Evolutionary conservation across 1,140 invertebrate genomes (phyloP).

Genomic region (Palaemon carinicauda): DNA sequence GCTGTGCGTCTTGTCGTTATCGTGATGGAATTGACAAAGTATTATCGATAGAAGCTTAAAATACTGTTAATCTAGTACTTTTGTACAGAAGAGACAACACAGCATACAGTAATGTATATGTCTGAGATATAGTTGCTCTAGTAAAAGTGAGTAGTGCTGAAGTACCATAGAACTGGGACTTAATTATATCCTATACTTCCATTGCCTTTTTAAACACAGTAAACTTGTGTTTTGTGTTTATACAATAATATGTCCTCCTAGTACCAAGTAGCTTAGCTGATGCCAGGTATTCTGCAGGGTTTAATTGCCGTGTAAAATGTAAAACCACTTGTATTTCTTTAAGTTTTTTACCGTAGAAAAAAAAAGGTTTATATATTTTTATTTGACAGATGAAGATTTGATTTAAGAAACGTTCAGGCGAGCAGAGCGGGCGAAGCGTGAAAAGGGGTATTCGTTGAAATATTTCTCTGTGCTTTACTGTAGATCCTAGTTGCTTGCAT

Average conservation of each 20-base stretch:
- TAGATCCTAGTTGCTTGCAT: constrained; percentile 32
- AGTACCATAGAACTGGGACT: constrained; percentile 5
- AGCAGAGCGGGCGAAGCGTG: background rate
- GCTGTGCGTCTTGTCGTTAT: background rate
- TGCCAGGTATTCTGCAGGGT: background rate
- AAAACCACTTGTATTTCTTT: background rate
- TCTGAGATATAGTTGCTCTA: constrained; percentile 13
- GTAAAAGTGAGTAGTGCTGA: constrained; percentile 24
- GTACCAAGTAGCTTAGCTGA: constrained; percentile 2
- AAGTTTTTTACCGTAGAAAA: constrained; percentile 2
- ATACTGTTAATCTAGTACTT: background rate
- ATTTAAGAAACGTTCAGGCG: background rate
- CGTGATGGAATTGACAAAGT: background rate
- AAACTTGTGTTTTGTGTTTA: constrained; percentile 19
- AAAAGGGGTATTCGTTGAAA: background rate
- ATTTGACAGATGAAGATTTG: background rate
- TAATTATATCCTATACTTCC: background rate
- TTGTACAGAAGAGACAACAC: constrained; percentile 5
- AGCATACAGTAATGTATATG: background rate
- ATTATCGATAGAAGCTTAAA: background rate
- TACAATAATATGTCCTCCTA: constrained; percentile 21
- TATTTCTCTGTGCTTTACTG: background rate
- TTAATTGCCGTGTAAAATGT: background rate
- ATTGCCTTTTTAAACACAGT: constrained; percentile 24
- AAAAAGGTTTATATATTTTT: constrained; percentile 31